Conservation (phyloP, 1,140 invertebrate species). For the Trypoxylus dichotomus region DNA sequence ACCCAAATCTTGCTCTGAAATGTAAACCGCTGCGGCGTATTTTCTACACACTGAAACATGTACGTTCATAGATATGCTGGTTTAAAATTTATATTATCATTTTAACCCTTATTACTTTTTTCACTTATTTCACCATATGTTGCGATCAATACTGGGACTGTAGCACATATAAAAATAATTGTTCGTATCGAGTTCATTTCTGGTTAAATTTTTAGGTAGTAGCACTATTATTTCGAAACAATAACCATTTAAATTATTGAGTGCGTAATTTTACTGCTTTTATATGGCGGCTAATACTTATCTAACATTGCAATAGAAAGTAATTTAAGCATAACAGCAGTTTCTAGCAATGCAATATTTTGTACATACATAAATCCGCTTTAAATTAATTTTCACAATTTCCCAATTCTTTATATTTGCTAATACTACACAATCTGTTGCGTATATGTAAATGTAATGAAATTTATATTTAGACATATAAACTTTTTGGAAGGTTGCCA, state of each 20-base stretch:
- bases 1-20: background rate
- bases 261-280: background rate
- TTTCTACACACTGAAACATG: background rate
- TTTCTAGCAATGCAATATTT: too few relatives aligned
- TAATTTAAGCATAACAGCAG: too few relatives aligned
- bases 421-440: too few relatives aligned
- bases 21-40: background rate
- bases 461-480: too few relatives aligned
- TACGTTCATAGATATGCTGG: too few relatives aligned
- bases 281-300: background rate
- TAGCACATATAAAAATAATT: background rate
- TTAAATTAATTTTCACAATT: too few relatives aligned
- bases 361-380: too few relatives aligned
- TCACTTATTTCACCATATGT: background rate
- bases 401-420: too few relatives aligned
- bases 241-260: background rate
- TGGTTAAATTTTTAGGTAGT: background rate
- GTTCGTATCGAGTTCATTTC: background rate
- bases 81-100: background rate
- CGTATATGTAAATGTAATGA: too few relatives aligned
- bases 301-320: background rate
- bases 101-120: background rate
- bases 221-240: background rate
- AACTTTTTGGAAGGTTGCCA: too few relatives aligned
- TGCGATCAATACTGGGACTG: background rate